These are phyloP conservation scores for Polydrusus cervinus DNA, from an alignment of 2,888 invertebrate species.

Conservation along the genomic window DNA sequence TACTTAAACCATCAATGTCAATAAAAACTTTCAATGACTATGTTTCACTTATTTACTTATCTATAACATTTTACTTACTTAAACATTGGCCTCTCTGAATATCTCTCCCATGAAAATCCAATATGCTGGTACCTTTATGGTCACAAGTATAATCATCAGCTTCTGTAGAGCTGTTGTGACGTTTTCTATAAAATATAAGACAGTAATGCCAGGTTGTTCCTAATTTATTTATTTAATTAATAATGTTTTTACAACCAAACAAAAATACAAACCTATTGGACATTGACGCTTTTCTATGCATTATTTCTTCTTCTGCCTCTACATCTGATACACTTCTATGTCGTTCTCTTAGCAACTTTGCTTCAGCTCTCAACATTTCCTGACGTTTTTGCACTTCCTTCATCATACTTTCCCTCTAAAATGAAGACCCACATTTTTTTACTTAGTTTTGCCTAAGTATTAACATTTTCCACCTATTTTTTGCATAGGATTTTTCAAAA, in stretches of 20 bases:
- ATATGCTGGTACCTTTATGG: slow-evolving; percentile 74
- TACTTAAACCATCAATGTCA: no score
- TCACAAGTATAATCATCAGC: slow-evolving; percentile 74
- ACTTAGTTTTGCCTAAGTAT: no score
- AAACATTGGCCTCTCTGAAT: slow-evolving; percentile 86
- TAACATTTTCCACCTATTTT: no score
- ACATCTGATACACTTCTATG: slow-evolving; percentile 59
- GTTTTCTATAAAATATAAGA: slow-evolving; percentile 55
- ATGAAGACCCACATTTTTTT: slow-evolving; percentile 35
- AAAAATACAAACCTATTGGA: slow-evolving; percentile 32
- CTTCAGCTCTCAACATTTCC: slow-evolving; percentile 83
- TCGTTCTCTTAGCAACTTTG: slow-evolving; percentile 72
- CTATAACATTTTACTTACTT: slow-evolving; percentile 70
- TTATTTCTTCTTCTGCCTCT: slow-evolving; percentile 55
- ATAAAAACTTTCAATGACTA: no score
- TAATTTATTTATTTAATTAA: no score
- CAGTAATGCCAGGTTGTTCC: no score
- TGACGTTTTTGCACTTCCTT: slow-evolving; percentile 86
- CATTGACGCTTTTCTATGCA: slow-evolving; percentile 49
- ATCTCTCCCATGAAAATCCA: slow-evolving; percentile 75
- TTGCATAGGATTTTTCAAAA: no score
- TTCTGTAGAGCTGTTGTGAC: slow-evolving; percentile 72
- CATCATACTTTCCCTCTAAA: slow-evolving; percentile 79
- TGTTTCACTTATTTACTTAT: no score
- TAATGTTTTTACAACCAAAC: no score